These are phyloP conservation scores for Tipula unca DNA, from an alignment of 2,888 invertebrate genomes.

Conservation along the genomic window DNA sequence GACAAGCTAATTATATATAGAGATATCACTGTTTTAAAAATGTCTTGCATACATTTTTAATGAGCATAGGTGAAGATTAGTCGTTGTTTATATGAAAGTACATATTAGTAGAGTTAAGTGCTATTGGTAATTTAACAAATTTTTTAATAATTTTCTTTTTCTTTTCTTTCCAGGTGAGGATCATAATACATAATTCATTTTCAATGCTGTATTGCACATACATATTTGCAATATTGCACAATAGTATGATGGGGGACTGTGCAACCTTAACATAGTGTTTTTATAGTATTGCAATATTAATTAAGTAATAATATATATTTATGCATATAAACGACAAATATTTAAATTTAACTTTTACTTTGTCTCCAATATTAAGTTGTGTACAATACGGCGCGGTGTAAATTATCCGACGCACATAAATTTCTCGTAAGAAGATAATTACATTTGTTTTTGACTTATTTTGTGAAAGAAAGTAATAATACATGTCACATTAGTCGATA, in stretches of 20 bases:
- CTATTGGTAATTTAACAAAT: not conserved
- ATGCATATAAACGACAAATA: not conserved
- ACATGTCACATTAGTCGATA: not conserved
- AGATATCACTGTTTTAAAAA: not conserved
- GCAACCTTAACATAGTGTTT: no score
- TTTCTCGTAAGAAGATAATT: not conserved
- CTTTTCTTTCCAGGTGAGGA: not conserved
- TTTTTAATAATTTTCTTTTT: not conserved
- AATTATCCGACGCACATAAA: not conserved
- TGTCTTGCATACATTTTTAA: not conserved
- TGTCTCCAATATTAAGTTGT: not conserved
- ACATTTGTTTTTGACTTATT: not conserved
- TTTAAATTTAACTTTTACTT: not conserved
- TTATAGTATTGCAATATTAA: no score
- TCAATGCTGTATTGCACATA: not conserved
- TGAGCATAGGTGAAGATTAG: no score
- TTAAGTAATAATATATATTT: not conserved
- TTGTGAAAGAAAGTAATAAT: not conserved
- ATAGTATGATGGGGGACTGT: not conserved
- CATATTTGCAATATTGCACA: no score
- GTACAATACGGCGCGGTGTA: not conserved
- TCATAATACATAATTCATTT: not conserved
- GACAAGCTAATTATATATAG: no score
- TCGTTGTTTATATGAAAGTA: no score
- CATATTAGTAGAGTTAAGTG: no score